A percentile compares a stretch with the other conserved stretches of the same genome.
Conservation (phyloP, 2,113 vertebrate genomes). For the Rostratula benghalensis region DNA sequence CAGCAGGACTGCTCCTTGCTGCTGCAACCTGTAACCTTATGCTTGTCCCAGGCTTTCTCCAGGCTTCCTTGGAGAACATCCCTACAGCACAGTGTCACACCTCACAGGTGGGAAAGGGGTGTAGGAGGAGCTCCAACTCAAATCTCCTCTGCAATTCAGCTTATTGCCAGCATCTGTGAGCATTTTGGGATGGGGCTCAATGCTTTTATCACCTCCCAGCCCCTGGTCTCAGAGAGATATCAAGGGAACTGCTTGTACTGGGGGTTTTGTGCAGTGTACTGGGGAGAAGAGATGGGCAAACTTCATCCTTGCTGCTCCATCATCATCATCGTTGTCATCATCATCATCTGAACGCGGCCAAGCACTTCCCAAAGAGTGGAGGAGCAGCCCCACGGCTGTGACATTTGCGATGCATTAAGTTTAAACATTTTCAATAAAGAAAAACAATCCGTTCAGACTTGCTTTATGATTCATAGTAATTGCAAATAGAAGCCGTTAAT, state of each 20-base stretch:
- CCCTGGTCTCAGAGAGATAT: rapidly evolving
- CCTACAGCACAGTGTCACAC: rapidly evolving
- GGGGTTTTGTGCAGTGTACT: rapidly evolving
- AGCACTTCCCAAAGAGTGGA: not conserved
- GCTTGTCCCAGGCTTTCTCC: rapidly evolving
- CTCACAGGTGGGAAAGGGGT: rapidly evolving
- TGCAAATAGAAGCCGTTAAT: constrained; percentile 60
- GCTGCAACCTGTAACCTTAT: rapidly evolving
- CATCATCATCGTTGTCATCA: not conserved
- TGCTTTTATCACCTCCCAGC: not conserved
- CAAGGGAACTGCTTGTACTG: rapidly evolving
- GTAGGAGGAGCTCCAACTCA: not conserved
- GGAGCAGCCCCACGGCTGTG: not conserved
- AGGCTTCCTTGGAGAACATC: not conserved
- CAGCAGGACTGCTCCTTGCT: rapidly evolving
- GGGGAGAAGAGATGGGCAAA: not conserved
- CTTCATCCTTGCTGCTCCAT: rapidly evolving
- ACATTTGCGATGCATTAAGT: constrained; percentile 64
- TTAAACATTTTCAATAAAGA: constrained; percentile 72
- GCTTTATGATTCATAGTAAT: constrained; percentile 68
- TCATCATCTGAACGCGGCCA: not conserved
- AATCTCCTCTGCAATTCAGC: not conserved
- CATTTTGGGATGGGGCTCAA: not conserved
- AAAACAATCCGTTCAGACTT: constrained; percentile 47
- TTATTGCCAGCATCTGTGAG: rapidly evolving